phyloP scores from a whole-genome alignment of 2,888 invertebrate genomes.

The Rhingia campestris region DNA sequence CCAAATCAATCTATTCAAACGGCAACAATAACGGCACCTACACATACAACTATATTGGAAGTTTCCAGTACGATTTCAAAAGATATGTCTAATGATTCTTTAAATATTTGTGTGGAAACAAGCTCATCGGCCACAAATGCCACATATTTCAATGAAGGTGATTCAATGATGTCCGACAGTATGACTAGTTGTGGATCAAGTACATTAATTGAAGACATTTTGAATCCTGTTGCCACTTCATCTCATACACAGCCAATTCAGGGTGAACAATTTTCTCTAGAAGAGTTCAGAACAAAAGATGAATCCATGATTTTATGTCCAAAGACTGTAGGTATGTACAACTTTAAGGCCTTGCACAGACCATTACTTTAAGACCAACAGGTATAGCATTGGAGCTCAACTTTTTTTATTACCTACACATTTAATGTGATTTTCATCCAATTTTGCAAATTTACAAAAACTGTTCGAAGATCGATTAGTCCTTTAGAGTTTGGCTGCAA shows the following conservation, averaged over 20 bases:
- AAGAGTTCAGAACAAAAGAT: slow-evolving; percentile 25
- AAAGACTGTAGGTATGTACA: slow-evolving; percentile 57
- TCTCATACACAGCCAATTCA: slow-evolving; percentile 9
- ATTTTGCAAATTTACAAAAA: neutral
- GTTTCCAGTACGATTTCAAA: slow-evolving; percentile 78
- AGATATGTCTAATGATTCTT: slow-evolving; percentile 81
- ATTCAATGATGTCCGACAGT: slow-evolving; percentile 93
- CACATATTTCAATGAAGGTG: slow-evolving; percentile 92
- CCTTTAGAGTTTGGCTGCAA: neutral
- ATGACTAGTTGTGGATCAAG: slow-evolving; percentile 92
- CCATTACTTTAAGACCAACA: neutral
- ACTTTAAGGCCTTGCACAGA: slow-evolving; percentile 12
- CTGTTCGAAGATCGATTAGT: neutral
- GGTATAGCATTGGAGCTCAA: slow-evolving; percentile 61
- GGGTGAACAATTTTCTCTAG: slow-evolving; percentile 25
- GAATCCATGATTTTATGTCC: slow-evolving; percentile 28
- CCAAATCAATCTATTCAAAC: slow-evolving; percentile 76
- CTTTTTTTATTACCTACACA: neutral
- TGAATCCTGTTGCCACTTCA: slow-evolving; percentile 76
- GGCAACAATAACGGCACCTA: slow-evolving; percentile 75
- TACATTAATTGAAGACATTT: slow-evolving; percentile 88
- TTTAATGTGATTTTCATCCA: neutral
- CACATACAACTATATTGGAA: slow-evolving; percentile 70
- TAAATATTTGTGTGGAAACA: slow-evolving; percentile 86
- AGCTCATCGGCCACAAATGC: slow-evolving; percentile 92